Percentiles rank a stretch among this genome's conserved stretches.
These are phyloP conservation scores for Carduelis carduelis DNA, from an alignment of 2,797 vertebrate genomes.

Conservation along the genomic window DNA sequence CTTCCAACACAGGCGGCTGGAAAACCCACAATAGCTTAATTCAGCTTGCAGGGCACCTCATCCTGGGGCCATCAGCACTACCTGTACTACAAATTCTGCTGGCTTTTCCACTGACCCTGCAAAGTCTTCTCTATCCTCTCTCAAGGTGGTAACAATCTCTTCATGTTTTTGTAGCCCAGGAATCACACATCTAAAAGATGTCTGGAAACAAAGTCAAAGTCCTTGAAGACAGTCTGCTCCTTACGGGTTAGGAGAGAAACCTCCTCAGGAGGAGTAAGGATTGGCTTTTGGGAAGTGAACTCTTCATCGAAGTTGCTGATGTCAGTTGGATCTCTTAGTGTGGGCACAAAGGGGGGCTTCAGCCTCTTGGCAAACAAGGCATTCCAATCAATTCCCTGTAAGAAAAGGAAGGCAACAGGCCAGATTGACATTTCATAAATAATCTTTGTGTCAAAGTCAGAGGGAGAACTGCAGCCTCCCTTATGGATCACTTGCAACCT, in stretches of 20 bases:
- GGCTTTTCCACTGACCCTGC: neutral
- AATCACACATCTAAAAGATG: constrained; percentile 60
- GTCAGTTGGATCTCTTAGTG: constrained; percentile 77
- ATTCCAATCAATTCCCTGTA: constrained; percentile 85
- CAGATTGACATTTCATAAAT: neutral
- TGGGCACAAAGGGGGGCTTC: constrained; percentile 87
- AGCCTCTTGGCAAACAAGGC: constrained; percentile 82
- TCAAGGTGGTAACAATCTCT: neutral
- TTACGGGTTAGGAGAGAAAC: constrained; percentile 71
- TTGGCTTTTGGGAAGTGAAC: constrained; percentile 86
- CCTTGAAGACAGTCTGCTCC: constrained; percentile 85
- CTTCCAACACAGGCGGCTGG: neutral
- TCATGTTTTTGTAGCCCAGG: neutral
- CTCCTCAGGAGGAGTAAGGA: constrained; percentile 83
- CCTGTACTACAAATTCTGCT: neutral
- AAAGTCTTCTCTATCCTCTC: neutral
- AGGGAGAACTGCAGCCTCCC: neutral
- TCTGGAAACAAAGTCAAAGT: constrained; percentile 88
- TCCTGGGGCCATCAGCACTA: neutral
- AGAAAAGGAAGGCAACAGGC: neutral
- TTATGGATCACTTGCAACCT: neutral
- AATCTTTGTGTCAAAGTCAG: neutral
- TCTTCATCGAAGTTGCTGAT: constrained; percentile 91
- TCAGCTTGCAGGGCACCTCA: neutral
- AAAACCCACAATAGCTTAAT: neutral